Percentiles rank a stretch among this genome's conserved stretches.
These are phyloP conservation scores for Podargus strigoides DNA, from an alignment of 2,797 vertebrate species.

Conservation along the genomic window DNA sequence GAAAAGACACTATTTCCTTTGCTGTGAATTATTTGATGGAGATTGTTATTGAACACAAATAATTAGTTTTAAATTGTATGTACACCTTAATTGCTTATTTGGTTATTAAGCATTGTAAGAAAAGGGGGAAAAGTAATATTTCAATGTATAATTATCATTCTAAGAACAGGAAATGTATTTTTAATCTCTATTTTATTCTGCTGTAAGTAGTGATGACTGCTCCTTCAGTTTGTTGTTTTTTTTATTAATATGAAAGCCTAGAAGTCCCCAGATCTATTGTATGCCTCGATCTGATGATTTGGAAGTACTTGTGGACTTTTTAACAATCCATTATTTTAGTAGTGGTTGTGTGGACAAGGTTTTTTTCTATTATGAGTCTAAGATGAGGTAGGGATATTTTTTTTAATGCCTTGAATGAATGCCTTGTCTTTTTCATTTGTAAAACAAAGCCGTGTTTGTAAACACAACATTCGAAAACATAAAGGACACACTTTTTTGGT, in stretches of 20 bases:
- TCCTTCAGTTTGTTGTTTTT: background rate
- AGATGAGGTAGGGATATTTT: slow-evolving; percentile 88
- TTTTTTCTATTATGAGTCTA: slow-evolving; percentile 76
- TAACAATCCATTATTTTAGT: slow-evolving; percentile 66
- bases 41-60: background rate
- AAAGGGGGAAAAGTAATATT: background rate
- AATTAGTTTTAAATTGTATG: background rate
- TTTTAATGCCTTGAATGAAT: slow-evolving; percentile 80
- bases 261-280: background rate
- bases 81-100: background rate
- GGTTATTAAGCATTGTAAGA: background rate
- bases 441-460: slow-evolving; percentile 88
- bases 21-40: background rate
- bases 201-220: background rate
- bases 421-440: slow-evolving; percentile 80
- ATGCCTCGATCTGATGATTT: background rate
- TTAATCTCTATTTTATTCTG: background rate
- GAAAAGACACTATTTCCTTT: background rate
- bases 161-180: background rate
- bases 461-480: slow-evolving; percentile 80
- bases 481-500: slow-evolving; percentile 82
- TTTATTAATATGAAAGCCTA: background rate
- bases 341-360: slow-evolving; percentile 67
- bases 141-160: background rate
- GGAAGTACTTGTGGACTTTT: slow-evolving; percentile 22